A percentile compares a stretch with the other conserved stretches of the same genome.
Conservation (phyloP, 1,140 invertebrate genomes). For the Eriosoma lanigerum region DNA sequence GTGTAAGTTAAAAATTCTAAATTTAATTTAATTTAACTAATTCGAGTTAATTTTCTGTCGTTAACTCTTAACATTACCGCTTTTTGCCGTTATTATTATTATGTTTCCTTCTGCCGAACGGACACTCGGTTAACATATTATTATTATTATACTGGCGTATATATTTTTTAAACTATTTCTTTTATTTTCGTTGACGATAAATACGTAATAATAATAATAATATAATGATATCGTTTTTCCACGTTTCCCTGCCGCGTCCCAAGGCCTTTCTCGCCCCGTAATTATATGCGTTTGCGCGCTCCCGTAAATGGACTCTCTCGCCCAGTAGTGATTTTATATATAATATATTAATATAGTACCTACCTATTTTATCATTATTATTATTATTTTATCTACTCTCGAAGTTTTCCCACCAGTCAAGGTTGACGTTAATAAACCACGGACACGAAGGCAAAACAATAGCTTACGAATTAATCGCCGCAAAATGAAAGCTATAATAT, state of each 20-base stretch:
- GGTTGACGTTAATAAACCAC: slow-evolving; percentile 34
- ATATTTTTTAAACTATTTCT: no score
- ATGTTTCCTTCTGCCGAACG: no score
- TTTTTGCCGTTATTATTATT: no score
- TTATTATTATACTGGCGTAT: no score
- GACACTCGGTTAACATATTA: no score
- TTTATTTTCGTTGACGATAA: not conserved
- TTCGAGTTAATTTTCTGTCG: no score
- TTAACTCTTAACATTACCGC: no score
- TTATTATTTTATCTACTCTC: slow-evolving; percentile 14
- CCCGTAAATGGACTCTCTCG: slow-evolving; percentile 24
- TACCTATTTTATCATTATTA: not conserved
- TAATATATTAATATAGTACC: not conserved
- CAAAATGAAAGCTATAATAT: slow-evolving; percentile 21
- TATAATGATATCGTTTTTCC: slow-evolving; percentile 12
- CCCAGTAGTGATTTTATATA: not conserved
- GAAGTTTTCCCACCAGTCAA: slow-evolving; percentile 31
- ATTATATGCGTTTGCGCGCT: not conserved
- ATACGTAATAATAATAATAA: not conserved
- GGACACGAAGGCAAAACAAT: slow-evolving; percentile 32
- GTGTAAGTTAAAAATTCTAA: no score
- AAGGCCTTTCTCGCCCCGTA: slow-evolving; percentile 15
- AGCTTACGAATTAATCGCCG: slow-evolving; percentile 37
- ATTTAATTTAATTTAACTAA: no score
- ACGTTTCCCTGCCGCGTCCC: not conserved